A percentile compares a stretch with the other conserved stretches of the same genome.
phyloP scores from a whole-genome alignment of 2,797 vertebrate genomes.

The Staurois parvus region DNA sequence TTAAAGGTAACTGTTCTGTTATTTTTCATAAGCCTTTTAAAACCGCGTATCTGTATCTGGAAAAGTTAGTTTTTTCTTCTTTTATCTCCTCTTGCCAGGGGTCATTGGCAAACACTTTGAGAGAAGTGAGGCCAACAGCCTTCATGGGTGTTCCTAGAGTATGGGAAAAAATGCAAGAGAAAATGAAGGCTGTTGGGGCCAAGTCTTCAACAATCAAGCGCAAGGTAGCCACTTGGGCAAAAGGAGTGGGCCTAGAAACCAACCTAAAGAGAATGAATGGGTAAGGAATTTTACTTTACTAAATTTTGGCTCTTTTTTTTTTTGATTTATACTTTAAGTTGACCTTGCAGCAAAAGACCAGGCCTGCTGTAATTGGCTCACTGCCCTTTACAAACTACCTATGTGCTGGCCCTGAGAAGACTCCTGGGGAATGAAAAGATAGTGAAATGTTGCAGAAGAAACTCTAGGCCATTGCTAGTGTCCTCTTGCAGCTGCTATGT shows the following conservation, averaged over 20 bases:
- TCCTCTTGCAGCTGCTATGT: too few species aligned
- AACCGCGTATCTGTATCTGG: background rate
- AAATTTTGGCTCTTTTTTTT: too few species aligned
- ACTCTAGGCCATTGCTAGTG: too few species aligned
- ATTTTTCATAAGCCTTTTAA: background rate
- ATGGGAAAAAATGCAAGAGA: slow-evolving; percentile 98
- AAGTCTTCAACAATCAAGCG: slow-evolving; percentile 82
- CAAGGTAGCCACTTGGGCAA: slow-evolving; percentile 89
- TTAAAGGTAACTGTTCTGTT: slow-evolving; percentile 82
- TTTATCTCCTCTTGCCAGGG: slow-evolving; percentile 76
- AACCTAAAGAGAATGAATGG: slow-evolving; percentile 84
- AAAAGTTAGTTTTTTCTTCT: background rate
- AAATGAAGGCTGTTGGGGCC: slow-evolving; percentile 80
- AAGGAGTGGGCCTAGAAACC: slow-evolving; percentile 83
- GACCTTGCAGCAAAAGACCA: too few species aligned
- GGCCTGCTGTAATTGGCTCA: too few species aligned
- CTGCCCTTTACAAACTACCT: too few species aligned
- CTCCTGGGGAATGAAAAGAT: too few species aligned
- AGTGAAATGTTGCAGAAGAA: too few species aligned
- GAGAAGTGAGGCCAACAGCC: slow-evolving; percentile 87
- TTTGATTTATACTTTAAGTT: too few species aligned
- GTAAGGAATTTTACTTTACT: slow-evolving; percentile 71
- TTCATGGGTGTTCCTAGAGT: slow-evolving; percentile 93
- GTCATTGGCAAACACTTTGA: slow-evolving; percentile 84
- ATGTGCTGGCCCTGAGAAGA: too few species aligned